Conservation (phyloP, 2,113 vertebrate genomes). For the Myotis davidii region DNA sequence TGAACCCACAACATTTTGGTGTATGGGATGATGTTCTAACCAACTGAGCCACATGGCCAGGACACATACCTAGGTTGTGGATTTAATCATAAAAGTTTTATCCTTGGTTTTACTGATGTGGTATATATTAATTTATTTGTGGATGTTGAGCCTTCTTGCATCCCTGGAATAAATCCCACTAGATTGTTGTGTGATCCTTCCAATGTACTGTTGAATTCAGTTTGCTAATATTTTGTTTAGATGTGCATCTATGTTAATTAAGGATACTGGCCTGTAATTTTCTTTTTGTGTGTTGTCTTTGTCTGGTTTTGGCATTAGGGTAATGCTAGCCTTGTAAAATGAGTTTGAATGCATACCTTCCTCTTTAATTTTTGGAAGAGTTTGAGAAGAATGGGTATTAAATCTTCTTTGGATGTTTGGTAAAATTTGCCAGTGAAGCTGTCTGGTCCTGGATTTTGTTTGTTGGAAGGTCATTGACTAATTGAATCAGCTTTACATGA, state of each 20-base stretch:
- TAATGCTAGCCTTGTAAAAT: neutral
- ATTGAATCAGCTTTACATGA: constrained; percentile 13
- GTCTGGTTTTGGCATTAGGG: neutral
- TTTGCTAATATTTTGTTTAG: neutral
- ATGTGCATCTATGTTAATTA: neutral
- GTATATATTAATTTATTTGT: neutral
- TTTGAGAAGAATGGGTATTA: neutral
- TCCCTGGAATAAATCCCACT: neutral
- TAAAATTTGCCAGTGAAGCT: neutral
- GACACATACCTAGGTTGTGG: neutral
- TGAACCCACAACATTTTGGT: neutral
- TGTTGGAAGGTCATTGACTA: neutral
- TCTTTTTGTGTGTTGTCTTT: neutral
- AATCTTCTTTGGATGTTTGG: neutral
- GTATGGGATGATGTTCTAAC: neutral
- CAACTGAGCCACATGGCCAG: neutral
- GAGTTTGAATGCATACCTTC: neutral
- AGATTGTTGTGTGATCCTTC: neutral
- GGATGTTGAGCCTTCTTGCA: neutral
- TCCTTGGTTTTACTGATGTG: neutral
- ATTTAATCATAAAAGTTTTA: neutral
- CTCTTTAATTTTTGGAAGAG: neutral
- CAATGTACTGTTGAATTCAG: neutral
- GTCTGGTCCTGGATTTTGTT: neutral
- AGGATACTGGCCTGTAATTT: neutral